Percentiles rank a stretch among this genome's conserved stretches.
Conservation (phyloP, 2,888 invertebrate genomes). For the Agelastica alni region DNA sequence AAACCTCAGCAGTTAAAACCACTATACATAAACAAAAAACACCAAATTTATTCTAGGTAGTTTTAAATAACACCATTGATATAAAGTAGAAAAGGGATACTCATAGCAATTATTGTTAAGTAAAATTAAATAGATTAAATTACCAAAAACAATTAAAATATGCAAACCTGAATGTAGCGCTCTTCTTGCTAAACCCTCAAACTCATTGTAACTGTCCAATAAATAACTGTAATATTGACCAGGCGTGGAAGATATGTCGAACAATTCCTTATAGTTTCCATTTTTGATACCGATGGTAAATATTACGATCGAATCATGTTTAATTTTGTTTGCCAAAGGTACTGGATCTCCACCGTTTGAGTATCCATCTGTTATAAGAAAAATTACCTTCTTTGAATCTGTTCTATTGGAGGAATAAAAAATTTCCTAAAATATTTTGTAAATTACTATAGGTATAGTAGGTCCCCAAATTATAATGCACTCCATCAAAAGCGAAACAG, state of each 20-base stretch:
- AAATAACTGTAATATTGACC: constrained; percentile 68
- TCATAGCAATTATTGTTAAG: too few species aligned
- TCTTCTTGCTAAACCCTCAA: constrained; percentile 68
- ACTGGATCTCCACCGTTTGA: constrained; percentile 72
- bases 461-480: too few species aligned
- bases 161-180: constrained; percentile 70
- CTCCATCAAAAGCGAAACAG: too few species aligned
- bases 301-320: constrained; percentile 60
- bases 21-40: too few species aligned
- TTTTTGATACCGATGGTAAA: constrained; percentile 66
- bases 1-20: too few species aligned
- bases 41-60: too few species aligned
- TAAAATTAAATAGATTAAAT: too few species aligned
- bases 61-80: too few species aligned
- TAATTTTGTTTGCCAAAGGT: constrained; percentile 63
- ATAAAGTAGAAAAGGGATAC: too few species aligned
- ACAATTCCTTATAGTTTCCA: constrained; percentile 67
- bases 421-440: constrained; percentile 57
- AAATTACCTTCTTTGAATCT: constrained; percentile 64
- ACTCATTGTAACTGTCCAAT: constrained; percentile 69
- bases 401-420: constrained; percentile 54
- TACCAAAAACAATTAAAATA: too few species aligned
- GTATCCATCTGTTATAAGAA: constrained; percentile 72
- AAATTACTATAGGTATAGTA: too few species aligned
- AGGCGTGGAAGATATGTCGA: constrained; percentile 67